Base-by-base conservation (phyloP, 2,113 vertebrate species). In the Sminthopsis crassicaudata region DNA sequence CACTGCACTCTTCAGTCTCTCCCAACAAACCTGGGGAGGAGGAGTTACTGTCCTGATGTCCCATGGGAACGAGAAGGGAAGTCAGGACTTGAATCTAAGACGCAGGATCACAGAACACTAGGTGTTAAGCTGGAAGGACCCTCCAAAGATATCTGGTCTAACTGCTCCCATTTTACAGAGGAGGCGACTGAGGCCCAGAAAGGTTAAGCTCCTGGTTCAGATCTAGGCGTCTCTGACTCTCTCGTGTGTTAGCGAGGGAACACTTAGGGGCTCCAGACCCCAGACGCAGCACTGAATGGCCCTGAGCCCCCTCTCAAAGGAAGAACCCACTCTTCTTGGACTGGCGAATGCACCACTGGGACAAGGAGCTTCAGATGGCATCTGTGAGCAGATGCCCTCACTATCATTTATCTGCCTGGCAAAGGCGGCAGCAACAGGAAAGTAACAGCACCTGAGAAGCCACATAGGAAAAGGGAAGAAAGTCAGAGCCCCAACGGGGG, bases 281-380 rank as follows among this genome's bases (percentile, higher is more conserved):
- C 26, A 26, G 53, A n/a, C 30, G 16, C 36, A 67, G 2, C 3
- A 12, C 60, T 67, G 12, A 25, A 26, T 24, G 2, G 25, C 55
- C 55, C 25, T 27, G 9, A 2, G 9, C 1, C 26, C 25, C 24
- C 11, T n/a, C 12, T 36, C 30, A 16, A 4, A 36, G 14, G 60
- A 36, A 36, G 11, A 55, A 9, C 24, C 54, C 54, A 25, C 55
- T 16, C 60, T 67, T 67, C 30, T 67, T 30, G 30, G 57, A 9
- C 10, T 9, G 8, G 2, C 11, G 11, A 76, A 16, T 16, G 12
- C 6, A 0, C 36, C 1, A 1, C 19, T 7, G 14, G 36, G 67
- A n/a, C 0, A n/a, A 76, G 19, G 36, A n/a, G 2, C 67, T 84
- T 42, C 67, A n/a, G 14, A n/a, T 1, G 12, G 36, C 60, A 67